Evolutionary conservation across 2,888 invertebrate species (phyloP), one percentile per base, ranked within the genome.

Genomic region (Glyphotaelius pellucidus): DNA sequence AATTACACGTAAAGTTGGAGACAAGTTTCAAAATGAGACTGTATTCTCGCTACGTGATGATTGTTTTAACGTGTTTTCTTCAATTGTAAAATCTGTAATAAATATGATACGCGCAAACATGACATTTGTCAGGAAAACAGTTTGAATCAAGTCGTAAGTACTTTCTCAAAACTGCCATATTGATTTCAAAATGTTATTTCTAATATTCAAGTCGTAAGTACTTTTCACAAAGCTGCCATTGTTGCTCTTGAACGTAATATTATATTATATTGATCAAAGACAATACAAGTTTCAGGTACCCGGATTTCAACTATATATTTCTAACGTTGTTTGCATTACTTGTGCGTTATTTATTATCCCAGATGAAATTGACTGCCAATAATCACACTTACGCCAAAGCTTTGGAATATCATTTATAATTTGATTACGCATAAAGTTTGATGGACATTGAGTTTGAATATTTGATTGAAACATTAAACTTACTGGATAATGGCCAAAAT

Each of bases 401-500:
- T 31, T 89, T 32, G 35, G 14, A 89, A 80, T 35, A 80, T 79
- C 88, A 32, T 89, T 15, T n/a, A 32, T 15, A 35, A n/a, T 32
- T 67, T 67, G 2, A 38, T 14, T 11, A 86, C 67, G 87, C 80
- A 52, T 90, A 86, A 42, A 92, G 83, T 67, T 25, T 38, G 92
- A 87, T 83, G 90, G 79, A 90, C 67, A 90, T 88, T 90, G 81
- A 30, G 15, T 89, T 80, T 80, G 80, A 35, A 89, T 90, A 87
- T 89, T 89, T 89, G 89, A 84, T 88, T 79, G 89, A 91, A 89
- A 89, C 81, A 80, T 92, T 92, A 95, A 95, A 95, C 95, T 95
- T 96, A 96, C 95, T 95, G 95, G 94, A 94, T 95, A 95, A 95
- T 95, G 95, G 95, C 95, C 94, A 95, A 95, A 95, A 95, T 95